Evolutionary conservation across 2,888 invertebrate genomes (phyloP).

Genomic region (Tachina fera): DNA sequence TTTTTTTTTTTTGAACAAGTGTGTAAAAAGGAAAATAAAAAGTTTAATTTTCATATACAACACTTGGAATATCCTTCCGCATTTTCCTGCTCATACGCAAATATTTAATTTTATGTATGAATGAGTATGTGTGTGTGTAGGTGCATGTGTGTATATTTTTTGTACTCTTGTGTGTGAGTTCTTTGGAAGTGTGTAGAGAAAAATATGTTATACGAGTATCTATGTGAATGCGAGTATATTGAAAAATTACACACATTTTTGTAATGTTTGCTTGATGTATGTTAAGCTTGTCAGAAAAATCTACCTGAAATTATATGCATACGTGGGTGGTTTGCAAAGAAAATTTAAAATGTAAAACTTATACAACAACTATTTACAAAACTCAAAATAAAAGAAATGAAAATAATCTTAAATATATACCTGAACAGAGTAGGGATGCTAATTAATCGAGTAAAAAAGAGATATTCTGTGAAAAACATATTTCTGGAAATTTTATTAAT

Average conservation of each 20-base stretch:
- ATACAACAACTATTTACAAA: too few relatives aligned
- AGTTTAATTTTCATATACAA: constrained; percentile 40
- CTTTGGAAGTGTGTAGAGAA: not conserved
- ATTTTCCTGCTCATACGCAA: not conserved
- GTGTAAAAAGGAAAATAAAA: not conserved
- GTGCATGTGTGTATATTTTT: not conserved
- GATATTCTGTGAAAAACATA: too few relatives aligned
- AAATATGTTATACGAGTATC: not conserved
- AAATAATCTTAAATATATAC: too few relatives aligned
- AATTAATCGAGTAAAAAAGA: too few relatives aligned
- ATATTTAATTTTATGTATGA: not conserved
- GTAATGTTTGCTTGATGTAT: constrained; percentile 5
- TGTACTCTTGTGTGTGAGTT: not conserved
- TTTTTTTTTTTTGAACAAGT: not conserved
- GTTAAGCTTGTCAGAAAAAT: not conserved
- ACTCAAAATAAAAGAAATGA: too few relatives aligned
- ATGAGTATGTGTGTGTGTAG: not conserved
- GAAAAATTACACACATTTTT: not conserved
- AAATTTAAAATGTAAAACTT: too few relatives aligned
- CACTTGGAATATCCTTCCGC: constrained; percentile 43
- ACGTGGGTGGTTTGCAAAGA: constrained; percentile 9
- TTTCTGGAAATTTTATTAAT: too few relatives aligned
- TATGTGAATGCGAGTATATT: not conserved
- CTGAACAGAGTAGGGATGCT: too few relatives aligned
- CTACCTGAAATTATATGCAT: not conserved